Evolutionary conservation across 2,113 vertebrate species (phyloP).

Genomic region (Hassar affinis): DNA sequence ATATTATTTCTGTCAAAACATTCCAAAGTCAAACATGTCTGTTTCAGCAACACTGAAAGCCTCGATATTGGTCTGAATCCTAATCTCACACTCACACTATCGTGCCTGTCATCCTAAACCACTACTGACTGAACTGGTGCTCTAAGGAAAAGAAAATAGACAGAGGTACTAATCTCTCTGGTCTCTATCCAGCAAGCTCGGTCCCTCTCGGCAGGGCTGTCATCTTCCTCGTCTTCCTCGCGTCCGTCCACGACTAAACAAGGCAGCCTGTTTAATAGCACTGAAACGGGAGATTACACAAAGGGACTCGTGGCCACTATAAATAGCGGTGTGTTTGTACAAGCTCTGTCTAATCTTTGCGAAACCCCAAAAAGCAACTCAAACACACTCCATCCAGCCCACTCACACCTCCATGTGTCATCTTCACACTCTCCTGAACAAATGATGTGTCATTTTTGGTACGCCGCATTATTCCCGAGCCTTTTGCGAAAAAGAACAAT

Average conservation of each 20-base stretch:
- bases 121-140: slow-evolving; percentile 5
- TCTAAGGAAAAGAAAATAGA: neutral
- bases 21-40: slow-evolving; percentile 4
- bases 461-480: neutral
- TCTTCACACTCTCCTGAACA: slow-evolving; percentile 31
- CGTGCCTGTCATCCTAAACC: slow-evolving; percentile 2
- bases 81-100: neutral
- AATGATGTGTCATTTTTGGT: slow-evolving; percentile 25
- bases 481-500: slow-evolving; percentile 10
- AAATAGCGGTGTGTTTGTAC: slow-evolving; percentile 30
- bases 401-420: slow-evolving; percentile 39
- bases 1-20: slow-evolving; percentile 30
- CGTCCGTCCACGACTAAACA: slow-evolving; percentile 58
- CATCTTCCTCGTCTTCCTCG: slow-evolving; percentile 52
- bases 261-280: slow-evolving; percentile 58
- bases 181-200: slow-evolving; percentile 7
- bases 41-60: slow-evolving; percentile 21
- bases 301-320: slow-evolving; percentile 51
- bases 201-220: slow-evolving; percentile 22
- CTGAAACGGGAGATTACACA: slow-evolving; percentile 62
- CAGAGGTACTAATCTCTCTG: slow-evolving; percentile 13
- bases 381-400: slow-evolving; percentile 16
- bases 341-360: slow-evolving; percentile 25
- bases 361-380: slow-evolving; percentile 21
- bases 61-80: slow-evolving; percentile 25